Conservation (phyloP, 2,888 invertebrate genomes). For the Amblyjoppa proteus region DNA sequence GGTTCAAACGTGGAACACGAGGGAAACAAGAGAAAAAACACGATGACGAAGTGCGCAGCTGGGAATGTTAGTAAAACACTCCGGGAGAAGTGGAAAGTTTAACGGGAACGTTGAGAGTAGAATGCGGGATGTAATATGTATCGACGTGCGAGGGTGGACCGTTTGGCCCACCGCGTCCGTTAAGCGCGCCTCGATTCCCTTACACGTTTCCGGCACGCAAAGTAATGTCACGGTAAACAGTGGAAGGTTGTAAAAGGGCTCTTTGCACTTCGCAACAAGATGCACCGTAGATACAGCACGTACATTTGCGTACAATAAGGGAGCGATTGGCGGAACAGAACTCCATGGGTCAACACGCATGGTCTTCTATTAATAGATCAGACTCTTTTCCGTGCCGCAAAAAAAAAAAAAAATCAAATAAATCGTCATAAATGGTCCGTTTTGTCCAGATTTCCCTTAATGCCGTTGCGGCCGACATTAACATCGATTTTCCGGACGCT, state of each 20-base stretch:
- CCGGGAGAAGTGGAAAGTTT: background rate
- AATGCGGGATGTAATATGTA: background rate
- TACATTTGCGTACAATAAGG: background rate
- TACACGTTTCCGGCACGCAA: background rate
- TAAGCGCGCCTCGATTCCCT: background rate
- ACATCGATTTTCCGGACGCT: background rate
- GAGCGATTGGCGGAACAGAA: background rate
- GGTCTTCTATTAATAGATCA: too few relatives aligned
- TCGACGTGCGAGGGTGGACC: background rate
- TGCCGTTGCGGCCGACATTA: background rate
- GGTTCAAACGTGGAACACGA: background rate
- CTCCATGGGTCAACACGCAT: too few relatives aligned
- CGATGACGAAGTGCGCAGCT: background rate
- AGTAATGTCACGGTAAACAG: background rate
- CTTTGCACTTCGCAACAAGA: background rate
- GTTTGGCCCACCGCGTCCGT: background rate
- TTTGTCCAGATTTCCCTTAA: background rate
- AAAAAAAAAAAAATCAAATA: background rate
- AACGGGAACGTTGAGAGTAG: background rate
- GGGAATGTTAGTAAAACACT: background rate
- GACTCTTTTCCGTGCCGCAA: background rate
- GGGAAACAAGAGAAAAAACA: background rate
- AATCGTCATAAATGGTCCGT: background rate
- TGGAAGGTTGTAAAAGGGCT: background rate
- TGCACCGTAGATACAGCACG: background rate